Conservation (phyloP, 2,888 invertebrate species). For the Acronicta aceris region DNA sequence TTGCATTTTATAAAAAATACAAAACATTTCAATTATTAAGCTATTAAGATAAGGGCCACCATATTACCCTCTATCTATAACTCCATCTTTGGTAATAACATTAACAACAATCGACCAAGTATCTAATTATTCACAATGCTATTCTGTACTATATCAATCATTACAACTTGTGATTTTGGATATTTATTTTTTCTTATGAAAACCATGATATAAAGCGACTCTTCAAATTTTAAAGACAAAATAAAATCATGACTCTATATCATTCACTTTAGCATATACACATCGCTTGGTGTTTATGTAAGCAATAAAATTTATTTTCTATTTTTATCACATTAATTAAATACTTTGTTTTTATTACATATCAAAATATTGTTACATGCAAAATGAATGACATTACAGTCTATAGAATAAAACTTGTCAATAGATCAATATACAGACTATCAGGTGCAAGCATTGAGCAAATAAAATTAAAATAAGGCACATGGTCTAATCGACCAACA, state of each 20-base stretch:
- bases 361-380: conserved; percentile 47
- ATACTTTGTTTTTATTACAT: conserved; percentile 42
- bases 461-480: conserved; percentile 85
- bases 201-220: conserved; percentile 52
- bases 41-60: conserved; percentile 80
- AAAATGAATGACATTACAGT: conserved; percentile 52
- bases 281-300: conserved; percentile 43
- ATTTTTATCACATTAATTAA: conserved; percentile 54
- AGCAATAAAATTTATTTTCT: conserved; percentile 46
- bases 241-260: conserved; percentile 41
- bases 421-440: conserved; percentile 75
- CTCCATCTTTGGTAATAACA: conserved; percentile 87
- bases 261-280: conserved; percentile 52
- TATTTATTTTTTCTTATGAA: conserved; percentile 46
- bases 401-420: conserved; percentile 58
- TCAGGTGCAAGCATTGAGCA: conserved; percentile 82
- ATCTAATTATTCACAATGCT: conserved; percentile 70
- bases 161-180: conserved; percentile 57
- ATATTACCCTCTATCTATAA: conserved; percentile 74
- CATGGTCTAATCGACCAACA: conserved; percentile 77
- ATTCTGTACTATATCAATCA: conserved; percentile 67
- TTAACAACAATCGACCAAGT: conserved; percentile 81
- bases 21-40: conserved; percentile 84
- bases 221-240: conserved; percentile 48
- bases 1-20: conserved; percentile 86